These are phyloP conservation scores for Mesocricetus auratus DNA, from an alignment of 2,113 vertebrate genomes.

Conservation along the genomic window DNA sequence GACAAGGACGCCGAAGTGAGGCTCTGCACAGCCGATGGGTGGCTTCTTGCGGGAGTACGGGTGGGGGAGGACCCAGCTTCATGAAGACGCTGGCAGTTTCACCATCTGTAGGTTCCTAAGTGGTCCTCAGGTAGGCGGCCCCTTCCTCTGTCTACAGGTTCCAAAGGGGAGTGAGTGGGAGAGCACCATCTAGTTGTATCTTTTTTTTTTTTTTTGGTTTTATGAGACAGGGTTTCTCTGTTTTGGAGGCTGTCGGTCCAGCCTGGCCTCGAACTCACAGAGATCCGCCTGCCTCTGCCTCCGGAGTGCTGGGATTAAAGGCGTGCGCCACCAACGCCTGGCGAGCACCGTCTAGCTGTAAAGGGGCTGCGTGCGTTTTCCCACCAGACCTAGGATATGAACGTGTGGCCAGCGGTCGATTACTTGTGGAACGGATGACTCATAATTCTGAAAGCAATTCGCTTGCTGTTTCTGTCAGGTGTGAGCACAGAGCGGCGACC, in stretches of 20 bases:
- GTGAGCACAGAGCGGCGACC: fast-evolving
- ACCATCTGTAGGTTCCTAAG: neutral
- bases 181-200: fast-evolving
- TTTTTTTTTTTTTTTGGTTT: no score
- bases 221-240: no score
- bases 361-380: fast-evolving
- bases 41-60: neutral
- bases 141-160: neutral
- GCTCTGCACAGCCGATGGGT: neutral
- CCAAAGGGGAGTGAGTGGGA: neutral
- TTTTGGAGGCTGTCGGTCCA: no score
- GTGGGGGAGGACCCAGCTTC: neutral
- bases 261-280: no score
- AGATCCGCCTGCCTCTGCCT: no score
- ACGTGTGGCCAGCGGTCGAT: fast-evolving
- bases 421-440: fast-evolving
- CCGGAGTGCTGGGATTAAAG: no score
- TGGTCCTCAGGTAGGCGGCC: no score
- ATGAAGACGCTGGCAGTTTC: neutral
- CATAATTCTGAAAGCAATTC: fast-evolving
- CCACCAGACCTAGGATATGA: fast-evolving
- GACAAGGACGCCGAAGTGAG: neutral
- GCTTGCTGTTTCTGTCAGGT: fast-evolving
- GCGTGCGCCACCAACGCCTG: no score
- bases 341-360: fast-evolving